These are phyloP conservation scores for Carduelis carduelis DNA, from an alignment of 2,797 vertebrate species.

Conservation along the genomic window DNA sequence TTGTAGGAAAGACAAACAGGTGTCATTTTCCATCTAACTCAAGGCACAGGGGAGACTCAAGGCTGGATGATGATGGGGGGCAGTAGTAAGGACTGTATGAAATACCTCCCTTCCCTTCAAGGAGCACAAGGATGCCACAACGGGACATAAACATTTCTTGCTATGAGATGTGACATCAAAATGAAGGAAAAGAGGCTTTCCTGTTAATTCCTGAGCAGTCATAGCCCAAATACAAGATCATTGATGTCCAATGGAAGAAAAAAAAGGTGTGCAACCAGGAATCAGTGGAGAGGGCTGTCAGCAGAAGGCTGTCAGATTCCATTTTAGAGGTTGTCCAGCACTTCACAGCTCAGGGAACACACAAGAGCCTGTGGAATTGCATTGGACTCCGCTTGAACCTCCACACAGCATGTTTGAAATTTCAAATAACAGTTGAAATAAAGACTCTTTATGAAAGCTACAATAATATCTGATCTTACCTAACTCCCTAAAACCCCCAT, in stretches of 20 bases:
- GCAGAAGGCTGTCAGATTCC: not conserved
- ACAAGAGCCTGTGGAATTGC: not conserved
- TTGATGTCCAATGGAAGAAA: not conserved
- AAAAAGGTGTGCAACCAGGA: not conserved
- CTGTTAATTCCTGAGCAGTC: not conserved
- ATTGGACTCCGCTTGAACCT: not conserved
- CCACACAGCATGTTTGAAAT: not conserved
- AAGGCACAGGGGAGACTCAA: not conserved
- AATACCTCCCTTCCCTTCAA: not conserved
- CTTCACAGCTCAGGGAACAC: not conserved
- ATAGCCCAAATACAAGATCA: not conserved
- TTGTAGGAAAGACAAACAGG: not conserved
- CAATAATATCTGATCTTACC: not conserved
- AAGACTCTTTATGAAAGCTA: not conserved
- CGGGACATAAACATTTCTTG: not conserved
- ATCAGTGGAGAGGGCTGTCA: not conserved
- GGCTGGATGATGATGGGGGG: not conserved
- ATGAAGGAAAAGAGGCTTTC: not conserved
- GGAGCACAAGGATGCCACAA: not conserved
- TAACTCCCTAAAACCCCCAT: not conserved
- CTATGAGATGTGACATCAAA: not conserved
- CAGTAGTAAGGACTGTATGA: rapidly evolving
- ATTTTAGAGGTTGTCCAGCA: not conserved
- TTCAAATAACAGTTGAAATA: not conserved
- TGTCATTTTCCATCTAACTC: not conserved